Conservation (phyloP, 2,797 vertebrate species). For the Gymnodraco acuticeps region DNA sequence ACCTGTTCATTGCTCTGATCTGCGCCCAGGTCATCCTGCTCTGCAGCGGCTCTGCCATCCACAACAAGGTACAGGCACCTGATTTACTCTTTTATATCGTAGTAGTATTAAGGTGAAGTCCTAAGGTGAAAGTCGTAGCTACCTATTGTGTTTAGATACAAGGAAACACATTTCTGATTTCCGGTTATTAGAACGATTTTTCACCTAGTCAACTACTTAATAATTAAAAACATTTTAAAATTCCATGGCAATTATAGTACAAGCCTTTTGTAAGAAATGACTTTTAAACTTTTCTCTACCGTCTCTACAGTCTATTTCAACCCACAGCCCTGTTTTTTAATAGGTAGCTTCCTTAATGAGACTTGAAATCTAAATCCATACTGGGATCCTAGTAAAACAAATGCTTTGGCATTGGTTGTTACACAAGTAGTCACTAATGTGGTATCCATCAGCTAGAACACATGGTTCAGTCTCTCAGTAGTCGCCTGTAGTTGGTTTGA, state of each 20-base stretch:
- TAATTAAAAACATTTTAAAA: no score
- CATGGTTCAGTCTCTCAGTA: conserved; percentile 30
- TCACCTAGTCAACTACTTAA: no score
- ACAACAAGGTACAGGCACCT: conserved; percentile 80
- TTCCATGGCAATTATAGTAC: background rate
- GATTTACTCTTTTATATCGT: background rate
- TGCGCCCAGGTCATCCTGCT: conserved; percentile 87
- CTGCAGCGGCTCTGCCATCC: conserved; percentile 86
- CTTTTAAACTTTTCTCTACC: background rate
- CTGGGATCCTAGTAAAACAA: conserved; percentile 14
- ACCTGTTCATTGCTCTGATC: conserved; percentile 85
- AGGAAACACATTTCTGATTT: no score
- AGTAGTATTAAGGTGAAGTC: no score
- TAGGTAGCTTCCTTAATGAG: conserved; percentile 8
- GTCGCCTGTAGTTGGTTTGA: conserved; percentile 62
- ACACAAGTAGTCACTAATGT: conserved; percentile 31
- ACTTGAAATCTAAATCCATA: conserved; percentile 14
- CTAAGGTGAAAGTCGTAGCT: no score
- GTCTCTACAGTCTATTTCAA: background rate
- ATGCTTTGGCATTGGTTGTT: conserved; percentile 28
- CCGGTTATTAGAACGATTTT: no score
- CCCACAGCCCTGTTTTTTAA: conserved; percentile 12
- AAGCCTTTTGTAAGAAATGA: background rate
- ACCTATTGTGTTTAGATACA: no score
- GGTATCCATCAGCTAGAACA: conserved; percentile 32